Base-by-base conservation (phyloP, 1,140 invertebrate genomes). In the Danaus plexippus region DNA sequence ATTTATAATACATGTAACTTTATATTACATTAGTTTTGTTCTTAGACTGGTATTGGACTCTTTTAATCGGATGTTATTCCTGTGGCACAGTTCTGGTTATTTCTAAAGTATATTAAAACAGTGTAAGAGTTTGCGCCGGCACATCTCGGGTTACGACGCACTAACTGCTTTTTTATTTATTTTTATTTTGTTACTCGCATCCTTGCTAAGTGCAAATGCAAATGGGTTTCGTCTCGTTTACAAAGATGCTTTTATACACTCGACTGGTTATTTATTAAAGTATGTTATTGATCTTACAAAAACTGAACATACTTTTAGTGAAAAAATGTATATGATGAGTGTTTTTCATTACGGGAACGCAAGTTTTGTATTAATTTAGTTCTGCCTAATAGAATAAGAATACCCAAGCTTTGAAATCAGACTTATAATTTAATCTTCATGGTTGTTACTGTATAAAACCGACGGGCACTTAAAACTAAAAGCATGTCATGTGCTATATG, bases 211-310 rank as follows among this genome's bases (percentile, higher is more conserved):
- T 83, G 76, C 71, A 77, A 71, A 77, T 73, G 74, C 71, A 80
- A 82, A 81, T 79, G 71, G 70, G 65, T 68, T 69, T 74, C 67
- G 66, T 79, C 73, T 76, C 68, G 66, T 79, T 79, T 75, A 69
- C 76, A 75, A 69, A 80, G 70, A 76, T 69, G 75, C 75, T 82
- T 77, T 75, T 74, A 80, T 76, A 67, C 64, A 75, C 69, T 70
- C 66, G 54, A 73, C 72, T 58, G 69, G 57, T 65, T 76, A 68
- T 78, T 75, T 74, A 75, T 75, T 76, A 58, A 71, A 67, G 66
- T 70, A 64, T 57, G 58, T 63, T 46, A 61, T 53, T 57, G 59
- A 53, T 59, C 15, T 11, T 32, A 32, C 22, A 32, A 32, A 32
- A 32, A 32, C 22, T 32, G 22, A 32, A 32, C 22, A 32, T 32